Evolutionary conservation across 2,113 vertebrate species (phyloP), one percentile per base, ranked within the genome.

Genomic region (Stigmatopora nigra): DNA sequence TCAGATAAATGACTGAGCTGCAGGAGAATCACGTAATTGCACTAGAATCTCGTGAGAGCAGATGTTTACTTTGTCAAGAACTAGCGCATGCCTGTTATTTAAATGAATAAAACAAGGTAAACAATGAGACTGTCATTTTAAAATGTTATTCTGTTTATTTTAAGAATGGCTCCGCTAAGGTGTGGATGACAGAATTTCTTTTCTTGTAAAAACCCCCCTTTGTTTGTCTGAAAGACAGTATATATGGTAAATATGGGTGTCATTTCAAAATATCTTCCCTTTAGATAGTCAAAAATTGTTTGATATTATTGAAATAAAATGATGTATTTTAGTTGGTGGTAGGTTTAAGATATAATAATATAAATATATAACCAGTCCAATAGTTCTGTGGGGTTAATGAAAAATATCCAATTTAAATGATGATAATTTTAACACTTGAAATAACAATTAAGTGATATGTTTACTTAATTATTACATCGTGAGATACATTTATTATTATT

Each of bases 71-170:
- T 67, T 89, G 76, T 72, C 79, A 17, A 19, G 69, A 70, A 71
- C 80, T 78, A 64, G 86, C 79, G 83, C 83, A 90, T 89, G 86
- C 47, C 81, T 86, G 81, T 76, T 90, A 88, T 92, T 92, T 92
- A 91, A 78, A 64, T 82, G 76, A 92, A 92, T 92, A 93, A 94
- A 81, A 91, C 84, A 62, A 36, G 25, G 77, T 62, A 76, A 64
- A 77, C 57, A 71, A 73, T 75, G 61, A 69, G 65, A 75, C 2
- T 45, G 58, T 19, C 8, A 6, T 20, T 45, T 14, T 3, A 13
- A 31, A 31, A 7, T 31, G 1, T 31, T 31, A 13, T 61, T 22
- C 45, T 41, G 38, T 20, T 9, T 13, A 31, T 31, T 31, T 31
- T 31, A 31, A 20, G 58, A 9, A 38, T 36, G 15, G 19, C 19